Percentiles rank a stretch among this genome's conserved stretches.
These are phyloP conservation scores for Euthynnus affinis DNA, from an alignment of 2,797 vertebrate species.

Conservation along the genomic window DNA sequence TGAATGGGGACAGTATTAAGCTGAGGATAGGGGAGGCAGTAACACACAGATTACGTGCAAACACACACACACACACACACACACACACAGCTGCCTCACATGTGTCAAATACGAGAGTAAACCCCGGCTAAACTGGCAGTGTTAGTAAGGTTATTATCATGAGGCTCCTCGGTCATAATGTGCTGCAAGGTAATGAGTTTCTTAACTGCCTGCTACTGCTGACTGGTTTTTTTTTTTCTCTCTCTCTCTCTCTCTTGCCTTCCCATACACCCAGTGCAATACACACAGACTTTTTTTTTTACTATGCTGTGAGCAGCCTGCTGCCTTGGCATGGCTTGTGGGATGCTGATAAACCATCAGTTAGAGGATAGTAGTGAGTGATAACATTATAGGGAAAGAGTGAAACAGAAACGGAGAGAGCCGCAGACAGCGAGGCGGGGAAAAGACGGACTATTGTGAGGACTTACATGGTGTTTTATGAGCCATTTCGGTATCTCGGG, in stretches of 20 bases:
- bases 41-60: conserved; percentile 57
- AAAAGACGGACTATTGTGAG: not conserved
- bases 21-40: conserved; percentile 49
- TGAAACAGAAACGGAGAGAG: not conserved
- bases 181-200: conserved; percentile 73
- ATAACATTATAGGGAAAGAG: conserved; percentile 9
- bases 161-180: conserved; percentile 54
- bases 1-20: conserved; percentile 67
- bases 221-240: conserved; percentile 24
- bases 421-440: conserved; percentile 3
- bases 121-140: conserved; percentile 49
- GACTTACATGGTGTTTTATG: conserved; percentile 5
- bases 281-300: conserved; percentile 37
- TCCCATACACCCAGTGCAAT: conserved; percentile 8
- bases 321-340: conserved; percentile 34
- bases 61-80: conserved; percentile 39
- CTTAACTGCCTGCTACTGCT: conserved; percentile 65
- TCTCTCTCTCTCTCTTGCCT: not conserved
- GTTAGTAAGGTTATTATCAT: conserved; percentile 64
- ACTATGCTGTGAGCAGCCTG: conserved; percentile 22
- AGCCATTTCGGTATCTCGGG: not conserved
- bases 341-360: conserved; percentile 54
- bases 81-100: conserved; percentile 37
- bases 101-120: conserved; percentile 60
- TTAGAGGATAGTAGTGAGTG: conserved; percentile 37